Conservation (phyloP, 2,888 invertebrate species). For the Thymelicus acteon region DNA sequence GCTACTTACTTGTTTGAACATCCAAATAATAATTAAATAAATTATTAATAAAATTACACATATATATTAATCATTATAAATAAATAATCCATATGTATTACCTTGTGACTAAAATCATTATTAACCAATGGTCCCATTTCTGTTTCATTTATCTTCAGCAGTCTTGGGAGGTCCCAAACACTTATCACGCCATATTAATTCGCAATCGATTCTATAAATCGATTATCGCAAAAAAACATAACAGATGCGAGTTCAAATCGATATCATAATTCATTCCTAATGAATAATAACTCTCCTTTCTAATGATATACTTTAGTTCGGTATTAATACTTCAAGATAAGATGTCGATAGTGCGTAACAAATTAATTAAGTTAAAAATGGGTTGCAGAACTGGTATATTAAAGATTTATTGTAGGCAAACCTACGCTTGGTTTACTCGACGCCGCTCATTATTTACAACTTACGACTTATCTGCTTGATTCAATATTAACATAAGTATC, state of each 20-base stretch:
- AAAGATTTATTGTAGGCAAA: constrained; percentile 25
- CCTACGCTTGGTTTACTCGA: constrained; percentile 25
- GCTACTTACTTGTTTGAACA: too few relatives aligned
- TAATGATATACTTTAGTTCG: constrained; percentile 7
- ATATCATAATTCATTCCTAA: constrained; percentile 7
- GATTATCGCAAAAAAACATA: neutral
- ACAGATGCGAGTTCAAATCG: neutral
- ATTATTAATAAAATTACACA: too few relatives aligned
- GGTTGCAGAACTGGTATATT: constrained; percentile 19
- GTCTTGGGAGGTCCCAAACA: neutral
- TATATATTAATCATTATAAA: too few relatives aligned
- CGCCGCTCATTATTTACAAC: constrained; percentile 24
- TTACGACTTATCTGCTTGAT: constrained; percentile 16
- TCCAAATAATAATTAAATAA: too few relatives aligned
- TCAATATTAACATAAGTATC: constrained; percentile 24
- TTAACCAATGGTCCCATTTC: neutral
- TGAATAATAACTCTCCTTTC: constrained; percentile 19
- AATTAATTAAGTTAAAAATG: constrained; percentile 29
- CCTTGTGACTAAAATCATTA: neutral
- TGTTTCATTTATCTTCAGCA: neutral
- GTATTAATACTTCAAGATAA: constrained; percentile 22
- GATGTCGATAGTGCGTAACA: constrained; percentile 18
- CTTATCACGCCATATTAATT: neutral
- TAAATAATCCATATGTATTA: too few relatives aligned
- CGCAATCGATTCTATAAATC: neutral